Conservation (phyloP, 2,888 invertebrate species). For the Volucella bombylans region DNA sequence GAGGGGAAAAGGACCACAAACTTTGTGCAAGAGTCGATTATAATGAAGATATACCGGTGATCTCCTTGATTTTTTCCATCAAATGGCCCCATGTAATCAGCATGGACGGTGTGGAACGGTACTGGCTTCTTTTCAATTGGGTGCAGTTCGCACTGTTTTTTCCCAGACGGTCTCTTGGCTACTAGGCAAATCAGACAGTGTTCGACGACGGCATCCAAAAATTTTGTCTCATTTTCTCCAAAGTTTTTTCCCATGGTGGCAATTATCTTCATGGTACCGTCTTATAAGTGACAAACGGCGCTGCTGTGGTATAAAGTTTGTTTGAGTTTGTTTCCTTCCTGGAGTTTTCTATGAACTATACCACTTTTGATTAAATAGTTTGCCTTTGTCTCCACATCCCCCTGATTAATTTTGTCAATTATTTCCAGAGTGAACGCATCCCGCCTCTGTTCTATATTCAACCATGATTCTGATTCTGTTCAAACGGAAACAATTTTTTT, state of each 20-base stretch:
- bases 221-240: conserved; percentile 53
- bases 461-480: conserved; percentile 27
- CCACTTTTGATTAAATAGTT: conserved; percentile 10
- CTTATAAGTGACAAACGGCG: conserved; percentile 33
- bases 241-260: conserved; percentile 64
- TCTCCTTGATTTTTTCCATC: conserved; percentile 18
- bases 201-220: conserved; percentile 59
- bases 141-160: conserved; percentile 59
- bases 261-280: conserved; percentile 64
- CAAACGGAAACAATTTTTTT: conserved; percentile 15
- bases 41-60: conserved; percentile 20
- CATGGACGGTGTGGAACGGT: conserved; percentile 51
- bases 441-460: conserved; percentile 10
- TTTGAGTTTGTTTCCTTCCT: conserved; percentile 27
- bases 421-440: too few relatives aligned
- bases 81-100: conserved; percentile 63
- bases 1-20: conserved; percentile 1
- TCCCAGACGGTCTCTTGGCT: conserved; percentile 64
- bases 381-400: background rate
- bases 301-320: conserved; percentile 23
- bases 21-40: conserved; percentile 46
- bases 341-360: conserved; percentile 8
- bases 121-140: conserved; percentile 56
- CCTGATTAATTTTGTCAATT: too few relatives aligned
- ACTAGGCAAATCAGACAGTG: conserved; percentile 41